Evolutionary conservation across 2,113 vertebrate genomes (phyloP).

Genomic region (Bothrops jararaca): DNA sequence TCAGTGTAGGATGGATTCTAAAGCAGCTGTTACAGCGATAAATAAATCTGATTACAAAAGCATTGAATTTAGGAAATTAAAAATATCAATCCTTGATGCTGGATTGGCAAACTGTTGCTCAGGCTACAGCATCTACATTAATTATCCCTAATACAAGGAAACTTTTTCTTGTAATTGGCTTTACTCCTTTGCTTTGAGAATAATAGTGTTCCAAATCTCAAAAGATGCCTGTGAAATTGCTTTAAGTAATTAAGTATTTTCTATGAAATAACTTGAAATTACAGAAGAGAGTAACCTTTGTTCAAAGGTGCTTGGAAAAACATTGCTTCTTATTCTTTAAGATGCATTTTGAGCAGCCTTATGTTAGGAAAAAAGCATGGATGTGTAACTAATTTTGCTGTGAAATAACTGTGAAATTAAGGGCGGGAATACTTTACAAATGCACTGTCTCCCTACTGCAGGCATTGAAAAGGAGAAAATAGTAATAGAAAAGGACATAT

Average conservation of each 20-base stretch:
- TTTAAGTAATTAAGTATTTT: neutral
- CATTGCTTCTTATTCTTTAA: fast-evolving
- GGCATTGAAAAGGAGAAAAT: neutral
- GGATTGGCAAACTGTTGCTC: neutral
- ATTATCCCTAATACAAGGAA: neutral
- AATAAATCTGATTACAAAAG: neutral
- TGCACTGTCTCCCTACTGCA: fast-evolving
- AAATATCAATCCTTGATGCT: neutral
- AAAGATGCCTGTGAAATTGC: neutral
- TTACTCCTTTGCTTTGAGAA: neutral
- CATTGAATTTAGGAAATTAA: neutral
- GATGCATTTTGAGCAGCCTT: fast-evolving
- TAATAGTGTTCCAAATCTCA: neutral
- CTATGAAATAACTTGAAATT: neutral
- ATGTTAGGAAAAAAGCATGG: neutral
- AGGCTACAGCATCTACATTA: neutral
- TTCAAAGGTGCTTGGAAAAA: fast-evolving
- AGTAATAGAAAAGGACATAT: neutral
- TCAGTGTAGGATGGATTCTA: neutral
- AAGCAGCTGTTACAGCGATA: fast-evolving
- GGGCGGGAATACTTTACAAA: fast-evolving
- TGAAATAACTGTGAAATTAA: neutral
- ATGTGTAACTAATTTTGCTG: neutral
- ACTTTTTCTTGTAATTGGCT: neutral
- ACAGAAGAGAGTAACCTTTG: neutral